phyloP scores from a whole-genome alignment of 2,113 vertebrate species.

The Chloropsis cyanopogon region DNA sequence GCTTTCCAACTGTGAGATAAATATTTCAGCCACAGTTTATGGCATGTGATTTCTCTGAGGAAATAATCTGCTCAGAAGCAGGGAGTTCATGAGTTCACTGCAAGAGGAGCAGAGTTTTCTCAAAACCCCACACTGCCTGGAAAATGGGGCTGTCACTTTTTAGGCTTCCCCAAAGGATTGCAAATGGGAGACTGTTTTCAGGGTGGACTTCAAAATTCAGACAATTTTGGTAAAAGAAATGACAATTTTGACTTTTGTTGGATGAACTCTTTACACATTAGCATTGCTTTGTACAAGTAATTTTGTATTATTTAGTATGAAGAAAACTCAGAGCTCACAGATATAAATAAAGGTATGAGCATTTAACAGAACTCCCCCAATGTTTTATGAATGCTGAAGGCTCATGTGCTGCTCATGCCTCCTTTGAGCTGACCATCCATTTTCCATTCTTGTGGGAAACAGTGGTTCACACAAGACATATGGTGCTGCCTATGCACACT shows the following conservation, averaged over 20 bases:
- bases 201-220: neutral
- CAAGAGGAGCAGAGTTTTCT: neutral
- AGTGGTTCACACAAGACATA: neutral
- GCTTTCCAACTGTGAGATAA: neutral
- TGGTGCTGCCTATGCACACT: neutral
- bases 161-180: neutral
- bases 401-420: neutral
- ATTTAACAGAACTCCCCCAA: neutral
- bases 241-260: neutral
- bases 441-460: neutral
- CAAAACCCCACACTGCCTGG: neutral
- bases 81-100: neutral
- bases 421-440: neutral
- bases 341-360: neutral
- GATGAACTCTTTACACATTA: neutral
- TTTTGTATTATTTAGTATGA: neutral
- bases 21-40: neutral
- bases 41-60: neutral
- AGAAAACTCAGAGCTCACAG: neutral
- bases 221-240: neutral
- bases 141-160: neutral
- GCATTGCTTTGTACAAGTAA: neutral
- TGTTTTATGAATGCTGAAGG: neutral
- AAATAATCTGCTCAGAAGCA: neutral
- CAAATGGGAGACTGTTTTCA: neutral